Evolutionary conservation across 2,113 vertebrate genomes (phyloP), one percentile per base, ranked within the genome.

Genomic region (Ptilonorhynchus violaceus): DNA sequence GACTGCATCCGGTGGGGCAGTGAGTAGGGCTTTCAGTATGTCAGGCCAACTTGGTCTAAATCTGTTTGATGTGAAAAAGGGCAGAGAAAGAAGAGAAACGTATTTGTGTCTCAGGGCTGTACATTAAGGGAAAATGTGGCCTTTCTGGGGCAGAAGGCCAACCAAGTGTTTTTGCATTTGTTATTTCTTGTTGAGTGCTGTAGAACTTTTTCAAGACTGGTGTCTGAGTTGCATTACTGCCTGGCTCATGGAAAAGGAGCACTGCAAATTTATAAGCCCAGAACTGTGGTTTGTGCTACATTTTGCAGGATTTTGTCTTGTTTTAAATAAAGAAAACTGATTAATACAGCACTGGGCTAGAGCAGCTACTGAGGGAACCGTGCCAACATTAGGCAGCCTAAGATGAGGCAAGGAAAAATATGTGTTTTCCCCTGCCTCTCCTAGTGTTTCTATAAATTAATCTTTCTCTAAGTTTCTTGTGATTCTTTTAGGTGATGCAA

Each of bases 141-240:
- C 15, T 69, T 92, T 41, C 85, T 85, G 31, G n/a, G 62, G 77
- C 30, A 67, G 88, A 83, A 89, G 87, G 25, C 24, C 56, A 58
- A 47, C 15, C 11, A 47, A 55, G 10, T 10, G 2, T 15, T 42
- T 56, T 24, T 37, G 37, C 30, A 6, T 49, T 79, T 70, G 24
- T 17, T 75, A 18, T 42, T 70, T 41, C 24, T 68, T 46, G 7
- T 67, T 75, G 73, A 18, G 19, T 50, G 31, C 47, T 93, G 28
- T 72, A 85, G 19, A 56, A 27, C 18, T 3, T 56, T 77, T 59
- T 44, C 25, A 55, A 50, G 55, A 37, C 24, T 58, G 62, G 12
- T 86, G 22, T 52, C 41, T 64, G 47, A 44, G 22, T 9, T 53
- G n/a, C 31, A 11, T 63, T 67, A 30, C 23, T 46, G 16, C 56